phyloP scores from a whole-genome alignment of 2,888 invertebrate species.

The Cephus pygmeus region DNA sequence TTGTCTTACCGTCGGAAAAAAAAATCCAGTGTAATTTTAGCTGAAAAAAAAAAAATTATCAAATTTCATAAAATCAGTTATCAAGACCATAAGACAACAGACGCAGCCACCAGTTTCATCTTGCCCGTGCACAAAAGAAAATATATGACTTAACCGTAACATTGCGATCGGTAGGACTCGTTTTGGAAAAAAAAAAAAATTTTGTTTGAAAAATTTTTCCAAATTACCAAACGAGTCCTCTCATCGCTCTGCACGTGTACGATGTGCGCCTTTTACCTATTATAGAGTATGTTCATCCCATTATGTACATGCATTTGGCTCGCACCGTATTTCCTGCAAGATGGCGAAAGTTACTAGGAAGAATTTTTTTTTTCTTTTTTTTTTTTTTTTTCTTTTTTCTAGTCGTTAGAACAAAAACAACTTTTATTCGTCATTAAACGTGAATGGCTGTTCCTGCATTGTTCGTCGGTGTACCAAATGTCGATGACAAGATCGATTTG shows the following conservation, averaged over 20 bases:
- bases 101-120: background rate
- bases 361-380: too few species aligned
- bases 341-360: slow-evolving; percentile 46
- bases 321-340: slow-evolving; percentile 49
- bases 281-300: slow-evolving; percentile 43
- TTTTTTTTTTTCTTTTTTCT: background rate
- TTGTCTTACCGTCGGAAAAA: background rate
- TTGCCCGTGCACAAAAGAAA: background rate
- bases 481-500: background rate
- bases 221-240: background rate
- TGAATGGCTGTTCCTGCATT: too few species aligned
- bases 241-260: slow-evolving; percentile 33
- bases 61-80: background rate
- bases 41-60: background rate
- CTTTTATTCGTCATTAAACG: background rate
- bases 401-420: background rate
- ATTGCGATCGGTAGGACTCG: background rate
- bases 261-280: slow-evolving; percentile 33
- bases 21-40: background rate
- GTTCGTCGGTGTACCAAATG: background rate
- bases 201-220: background rate
- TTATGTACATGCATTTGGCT: slow-evolving; percentile 49
- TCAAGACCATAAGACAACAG: background rate
- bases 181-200: background rate
- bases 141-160: background rate